Evolutionary conservation across 2,888 invertebrate species (phyloP), one percentile per base, ranked within the genome.

Genomic region (Phaonia tiefii): DNA sequence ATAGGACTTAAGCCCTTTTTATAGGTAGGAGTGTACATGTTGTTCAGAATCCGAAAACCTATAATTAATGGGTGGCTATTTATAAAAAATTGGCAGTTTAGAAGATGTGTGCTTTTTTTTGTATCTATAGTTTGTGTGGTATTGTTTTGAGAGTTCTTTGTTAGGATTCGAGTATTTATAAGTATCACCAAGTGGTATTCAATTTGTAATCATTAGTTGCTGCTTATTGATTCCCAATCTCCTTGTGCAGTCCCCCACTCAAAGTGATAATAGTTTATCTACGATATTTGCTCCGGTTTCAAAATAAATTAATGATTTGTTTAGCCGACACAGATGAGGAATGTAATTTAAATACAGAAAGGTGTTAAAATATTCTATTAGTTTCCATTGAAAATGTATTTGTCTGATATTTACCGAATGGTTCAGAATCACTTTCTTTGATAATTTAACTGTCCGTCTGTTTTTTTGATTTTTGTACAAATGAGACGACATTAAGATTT

Each of bases 11-110:
- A 79, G 74, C 75, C 81, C 79, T 78, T 75, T 80, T 78, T 66
- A 70, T 10, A 22, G 70, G 73, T 66, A 80, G 75, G 75, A 80
- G 83, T 66, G 74, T 79, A 82, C 69, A 79, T 83, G 76, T 67
- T 54, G 31, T 31, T 31, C 31, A 8, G 8, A 31, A 31, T 8
- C 8, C 66, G 39, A 44, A 70, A 75, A 73, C 70, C 79, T 84
- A 85, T 89, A 88, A 89, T 89, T 89, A 89, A 89, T 89, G 88
- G 86, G 83, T 83, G 86, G 84, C 86, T 87, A 89, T 89, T 89
- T 88, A 87, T 89, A 86, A 89, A 31, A n/a, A 87, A 89, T 88
- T 89, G 88, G 87, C 89, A 88, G 88, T 86, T 88, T 85, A 69
- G 46, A 72, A 63, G 17, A 58, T 70, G 73, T 77, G 63, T 81